Conservation (phyloP, 2,888 invertebrate genomes). For the Apodemia duryi region DNA sequence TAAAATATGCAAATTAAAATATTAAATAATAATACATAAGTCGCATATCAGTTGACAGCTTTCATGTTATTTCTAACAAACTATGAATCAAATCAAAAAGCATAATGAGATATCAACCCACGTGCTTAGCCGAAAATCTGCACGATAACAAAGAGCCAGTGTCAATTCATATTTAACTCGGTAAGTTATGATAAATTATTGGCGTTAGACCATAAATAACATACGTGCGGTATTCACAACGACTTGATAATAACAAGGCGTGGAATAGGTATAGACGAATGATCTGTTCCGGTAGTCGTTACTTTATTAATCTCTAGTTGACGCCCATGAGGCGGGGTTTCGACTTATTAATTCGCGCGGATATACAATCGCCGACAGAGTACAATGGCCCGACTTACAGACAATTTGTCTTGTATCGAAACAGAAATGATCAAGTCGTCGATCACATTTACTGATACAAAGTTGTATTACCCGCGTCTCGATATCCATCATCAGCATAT, state of each 20-base stretch:
- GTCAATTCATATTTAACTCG: neutral
- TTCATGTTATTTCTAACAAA: neutral
- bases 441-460: slow-evolving; percentile 34
- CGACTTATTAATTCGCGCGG: slow-evolving; percentile 68
- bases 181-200: slow-evolving; percentile 2
- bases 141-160: slow-evolving; percentile 4
- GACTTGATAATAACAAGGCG: slow-evolving; percentile 43
- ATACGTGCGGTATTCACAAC: slow-evolving; percentile 47
- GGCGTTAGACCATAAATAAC: slow-evolving; percentile 18
- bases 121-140: slow-evolving; percentile 5
- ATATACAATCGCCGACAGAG: slow-evolving; percentile 61
- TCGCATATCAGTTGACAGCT: neutral
- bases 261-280: slow-evolving; percentile 33
- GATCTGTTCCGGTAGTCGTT: slow-evolving; percentile 62
- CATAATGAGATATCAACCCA: slow-evolving; percentile 5
- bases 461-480: slow-evolving; percentile 25
- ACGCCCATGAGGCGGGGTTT: slow-evolving; percentile 73
- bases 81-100: neutral
- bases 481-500: slow-evolving; percentile 37
- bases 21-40: no score
- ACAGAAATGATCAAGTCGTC: slow-evolving; percentile 34
- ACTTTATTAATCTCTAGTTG: slow-evolving; percentile 69
- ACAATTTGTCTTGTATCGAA: slow-evolving; percentile 39
- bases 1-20: no score
- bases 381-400: slow-evolving; percentile 43